phyloP scores from a whole-genome alignment of 1,140 invertebrate genomes.

The Vollenhovia emeryi region DNA sequence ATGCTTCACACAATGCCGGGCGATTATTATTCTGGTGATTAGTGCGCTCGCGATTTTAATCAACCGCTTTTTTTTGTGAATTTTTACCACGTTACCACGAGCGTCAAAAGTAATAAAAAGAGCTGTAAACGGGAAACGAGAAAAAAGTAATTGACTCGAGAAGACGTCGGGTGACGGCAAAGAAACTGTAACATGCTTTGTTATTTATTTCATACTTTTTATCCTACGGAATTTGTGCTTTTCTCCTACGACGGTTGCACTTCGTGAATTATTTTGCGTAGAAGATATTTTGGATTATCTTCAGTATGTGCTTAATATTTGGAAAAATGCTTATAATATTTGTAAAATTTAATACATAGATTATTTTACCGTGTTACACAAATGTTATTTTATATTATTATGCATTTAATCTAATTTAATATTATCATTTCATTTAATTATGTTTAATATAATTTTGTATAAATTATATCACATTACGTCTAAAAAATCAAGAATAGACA shows the following conservation, averaged over 20 bases:
- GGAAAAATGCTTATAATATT: background rate
- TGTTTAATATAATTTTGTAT: slow-evolving; percentile 1
- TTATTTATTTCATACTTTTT: background rate
- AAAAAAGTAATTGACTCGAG: background rate
- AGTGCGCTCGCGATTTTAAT: background rate
- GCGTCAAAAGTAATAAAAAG: background rate
- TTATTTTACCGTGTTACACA: no score
- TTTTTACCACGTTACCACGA: background rate
- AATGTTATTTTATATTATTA: background rate
- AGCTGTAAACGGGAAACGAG: background rate
- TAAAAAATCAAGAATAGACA: background rate
- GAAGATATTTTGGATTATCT: background rate
- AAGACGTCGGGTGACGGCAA: background rate
- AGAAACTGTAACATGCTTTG: background rate
- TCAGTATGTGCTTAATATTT: background rate
- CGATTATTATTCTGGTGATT: background rate
- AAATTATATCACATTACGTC: background rate
- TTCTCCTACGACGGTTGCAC: background rate
- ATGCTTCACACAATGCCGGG: background rate
- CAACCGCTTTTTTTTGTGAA: background rate
- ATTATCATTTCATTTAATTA: no score
- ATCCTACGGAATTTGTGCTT: background rate
- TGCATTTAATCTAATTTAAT: background rate
- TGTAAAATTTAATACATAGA: background rate
- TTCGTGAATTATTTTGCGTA: background rate